Base-by-base conservation (phyloP, 2,888 invertebrate species). In the Polydrusus cervinus region DNA sequence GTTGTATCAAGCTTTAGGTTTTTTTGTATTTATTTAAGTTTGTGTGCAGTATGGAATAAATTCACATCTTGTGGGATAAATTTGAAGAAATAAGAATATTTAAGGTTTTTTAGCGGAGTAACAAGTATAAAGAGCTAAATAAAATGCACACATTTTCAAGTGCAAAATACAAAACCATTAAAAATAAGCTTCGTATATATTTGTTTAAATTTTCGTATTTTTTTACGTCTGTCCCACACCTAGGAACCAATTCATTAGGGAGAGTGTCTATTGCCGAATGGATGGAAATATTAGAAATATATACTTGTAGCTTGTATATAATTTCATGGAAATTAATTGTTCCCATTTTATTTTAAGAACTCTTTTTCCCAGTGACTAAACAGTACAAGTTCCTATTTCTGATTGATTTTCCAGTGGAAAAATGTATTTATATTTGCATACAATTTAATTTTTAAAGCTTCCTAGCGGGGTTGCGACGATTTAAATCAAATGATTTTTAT, bases 211-310 rank as follows among this genome's bases (percentile, higher is more conserved):
- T 25, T 34, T 34, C 13, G 2, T 30, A 30, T 64, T 64, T 64
- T 49, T 47, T 64, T 64, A 49, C 11, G 11, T 45, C 10, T 49
- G 47, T 49, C 47, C 67, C 70, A 73, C 38, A 2, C 38, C 34
- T 71, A 71, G 62, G 64, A 71, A 62, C 71, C 55, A 73, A 67
- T 76, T 72, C 61, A 11, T 10, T 5, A 11, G 57, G 55, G 14
- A 11, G 38, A 8, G 57, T 10, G 14, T 60, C 16, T 38, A 16
- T 60, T 16, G 57, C 16, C 38, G 38, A 60, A 11, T 16, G 38
- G 18, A 16, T 10, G 30, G 16, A 16, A 34, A 1, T 10, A 8
- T 55, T 53, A 2, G n/a, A n/a, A 43, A 43, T 1, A n/a, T n/a
- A 43, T 43, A 9, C 7, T 3, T 30, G 5, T 40, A 7, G 40